phyloP scores from a whole-genome alignment of 2,113 vertebrate species.

The Pelvicachromis taeniatus region DNA sequence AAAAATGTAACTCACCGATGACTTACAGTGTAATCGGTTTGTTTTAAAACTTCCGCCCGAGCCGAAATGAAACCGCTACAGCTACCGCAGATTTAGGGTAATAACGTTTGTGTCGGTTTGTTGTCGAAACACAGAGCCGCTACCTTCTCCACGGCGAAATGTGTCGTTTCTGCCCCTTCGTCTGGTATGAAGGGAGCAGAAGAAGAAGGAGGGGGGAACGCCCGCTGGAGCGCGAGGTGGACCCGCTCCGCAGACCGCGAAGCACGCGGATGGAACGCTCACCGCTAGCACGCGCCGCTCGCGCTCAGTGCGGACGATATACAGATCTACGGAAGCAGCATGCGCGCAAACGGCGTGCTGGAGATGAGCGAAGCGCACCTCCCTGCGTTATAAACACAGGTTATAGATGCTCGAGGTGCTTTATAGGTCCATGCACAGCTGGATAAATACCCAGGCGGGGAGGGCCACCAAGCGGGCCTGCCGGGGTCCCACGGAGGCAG shows the following conservation, averaged over 20 bases:
- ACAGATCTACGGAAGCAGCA: slow-evolving; percentile 1
- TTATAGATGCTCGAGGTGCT: neutral
- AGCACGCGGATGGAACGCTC: neutral
- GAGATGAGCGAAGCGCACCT: neutral
- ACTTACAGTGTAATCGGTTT: neutral
- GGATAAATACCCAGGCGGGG: neutral
- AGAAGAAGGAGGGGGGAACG: neutral
- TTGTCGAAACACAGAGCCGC: neutral
- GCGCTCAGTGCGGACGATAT: accelerated
- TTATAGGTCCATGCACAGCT: neutral
- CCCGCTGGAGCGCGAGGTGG: neutral
- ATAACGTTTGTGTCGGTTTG: neutral
- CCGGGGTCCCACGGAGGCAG: neutral
- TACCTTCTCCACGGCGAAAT: slow-evolving; percentile 10
- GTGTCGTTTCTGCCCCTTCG: slow-evolving; percentile 58
- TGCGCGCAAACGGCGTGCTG: neutral
- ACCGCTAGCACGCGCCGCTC: accelerated
- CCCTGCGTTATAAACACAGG: neutral
- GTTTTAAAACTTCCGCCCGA: neutral
- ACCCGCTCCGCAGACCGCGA: neutral
- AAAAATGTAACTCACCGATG: slow-evolving; percentile 56
- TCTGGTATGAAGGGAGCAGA: slow-evolving; percentile 7
- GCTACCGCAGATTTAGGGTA: neutral
- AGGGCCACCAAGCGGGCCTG: neutral
- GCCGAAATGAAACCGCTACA: neutral